Evolutionary conservation across 2,113 vertebrate genomes (phyloP).

Genomic region (Syngnathus floridae): DNA sequence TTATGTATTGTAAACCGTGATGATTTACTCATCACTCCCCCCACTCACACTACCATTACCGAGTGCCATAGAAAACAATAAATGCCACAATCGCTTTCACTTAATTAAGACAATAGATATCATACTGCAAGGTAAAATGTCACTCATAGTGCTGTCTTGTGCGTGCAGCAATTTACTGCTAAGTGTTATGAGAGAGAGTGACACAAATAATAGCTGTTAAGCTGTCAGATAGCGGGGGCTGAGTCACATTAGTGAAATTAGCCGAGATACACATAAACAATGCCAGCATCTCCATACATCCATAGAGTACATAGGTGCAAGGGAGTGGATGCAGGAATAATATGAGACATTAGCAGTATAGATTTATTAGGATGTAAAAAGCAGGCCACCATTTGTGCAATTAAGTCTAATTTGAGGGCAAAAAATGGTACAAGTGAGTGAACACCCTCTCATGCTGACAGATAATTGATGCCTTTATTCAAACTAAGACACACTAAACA

Average conservation of each 20-base stretch:
- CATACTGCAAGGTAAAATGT: slow-evolving; percentile 82
- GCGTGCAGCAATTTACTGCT: slow-evolving; percentile 79
- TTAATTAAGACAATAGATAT: slow-evolving; percentile 99
- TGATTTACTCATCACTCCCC: slow-evolving; percentile 53
- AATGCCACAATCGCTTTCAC: slow-evolving; percentile 86
- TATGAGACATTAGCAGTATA: background rate
- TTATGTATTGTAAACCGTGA: slow-evolving; percentile 67
- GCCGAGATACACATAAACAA: slow-evolving; percentile 73
- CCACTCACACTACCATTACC: slow-evolving; percentile 72
- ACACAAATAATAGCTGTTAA: slow-evolving; percentile 94
- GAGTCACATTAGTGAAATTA: slow-evolving; percentile 87
- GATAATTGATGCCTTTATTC: background rate
- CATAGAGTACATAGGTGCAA: slow-evolving; percentile 1
- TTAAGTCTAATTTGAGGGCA: background rate
- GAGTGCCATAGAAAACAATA: slow-evolving; percentile 83
- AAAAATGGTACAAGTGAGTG: background rate
- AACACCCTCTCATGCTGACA: slow-evolving; percentile 5
- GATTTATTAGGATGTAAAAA: background rate
- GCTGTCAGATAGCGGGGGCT: slow-evolving; percentile 79
- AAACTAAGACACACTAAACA: background rate
- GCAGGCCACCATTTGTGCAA: background rate
- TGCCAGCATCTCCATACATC: slow-evolving; percentile 50
- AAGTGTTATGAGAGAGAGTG: slow-evolving; percentile 78
- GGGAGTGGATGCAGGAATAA: background rate
- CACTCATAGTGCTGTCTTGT: slow-evolving; percentile 82